Percentiles rank a stretch among this genome's conserved stretches.
These are phyloP conservation scores for Rhabdomys pumilio DNA, from an alignment of 2,797 vertebrate genomes.

Conservation along the genomic window DNA sequence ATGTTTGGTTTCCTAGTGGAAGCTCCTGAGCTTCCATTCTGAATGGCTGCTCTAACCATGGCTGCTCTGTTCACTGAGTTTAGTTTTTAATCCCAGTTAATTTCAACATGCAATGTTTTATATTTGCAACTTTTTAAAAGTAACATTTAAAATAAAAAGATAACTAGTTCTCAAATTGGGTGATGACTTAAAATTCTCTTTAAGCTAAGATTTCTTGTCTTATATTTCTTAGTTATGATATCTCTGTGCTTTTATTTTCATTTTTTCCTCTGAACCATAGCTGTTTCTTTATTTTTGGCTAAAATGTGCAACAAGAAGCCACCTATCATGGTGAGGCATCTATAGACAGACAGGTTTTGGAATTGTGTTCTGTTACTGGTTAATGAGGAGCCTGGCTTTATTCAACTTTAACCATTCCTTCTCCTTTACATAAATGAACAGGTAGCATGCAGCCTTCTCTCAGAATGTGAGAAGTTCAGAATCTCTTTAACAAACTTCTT, in stretches of 20 bases:
- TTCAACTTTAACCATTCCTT: background rate
- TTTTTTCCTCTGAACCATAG: background rate
- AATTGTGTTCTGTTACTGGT: background rate
- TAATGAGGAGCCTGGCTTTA: background rate
- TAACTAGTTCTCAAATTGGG: background rate
- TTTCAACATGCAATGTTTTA: background rate
- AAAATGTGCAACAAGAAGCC: background rate
- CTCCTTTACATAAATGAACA: conserved; percentile 3
- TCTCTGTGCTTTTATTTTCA: background rate
- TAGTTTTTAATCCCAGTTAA: background rate
- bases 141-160: background rate
- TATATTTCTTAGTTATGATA: background rate
- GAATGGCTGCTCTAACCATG: background rate
- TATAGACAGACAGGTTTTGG: background rate
- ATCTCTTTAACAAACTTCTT: background rate
- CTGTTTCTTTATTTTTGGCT: background rate
- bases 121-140: background rate
- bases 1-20: background rate
- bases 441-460: background rate
- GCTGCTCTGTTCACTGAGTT: no score
- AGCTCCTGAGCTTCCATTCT: background rate
- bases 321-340: background rate
- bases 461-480: background rate
- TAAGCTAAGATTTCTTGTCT: background rate
- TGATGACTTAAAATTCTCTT: background rate